Evolutionary conservation across 2,797 vertebrate species (phyloP).

Genomic region (Echeneis naucrates): DNA sequence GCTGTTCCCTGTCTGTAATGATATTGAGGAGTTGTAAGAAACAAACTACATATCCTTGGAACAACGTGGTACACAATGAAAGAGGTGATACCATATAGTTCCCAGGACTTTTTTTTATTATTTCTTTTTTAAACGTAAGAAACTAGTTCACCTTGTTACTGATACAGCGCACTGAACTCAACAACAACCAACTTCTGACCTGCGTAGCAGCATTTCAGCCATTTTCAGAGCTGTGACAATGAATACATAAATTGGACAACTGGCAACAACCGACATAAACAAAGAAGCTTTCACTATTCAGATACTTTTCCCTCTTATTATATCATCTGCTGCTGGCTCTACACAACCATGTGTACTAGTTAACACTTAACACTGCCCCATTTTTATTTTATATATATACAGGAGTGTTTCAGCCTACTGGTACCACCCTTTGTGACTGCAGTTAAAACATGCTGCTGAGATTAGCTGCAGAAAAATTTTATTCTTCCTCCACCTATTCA

Average conservation of each 20-base stretch:
- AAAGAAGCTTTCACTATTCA: constrained; percentile 23
- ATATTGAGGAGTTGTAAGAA: neutral
- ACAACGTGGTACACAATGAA: neutral
- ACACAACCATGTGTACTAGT: neutral
- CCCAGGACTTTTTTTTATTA: neutral
- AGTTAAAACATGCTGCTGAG: too few relatives aligned
- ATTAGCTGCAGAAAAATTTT: too few relatives aligned
- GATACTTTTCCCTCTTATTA: neutral
- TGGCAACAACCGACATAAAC: neutral
- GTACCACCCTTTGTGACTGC: too few relatives aligned
- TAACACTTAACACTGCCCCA: too few relatives aligned
- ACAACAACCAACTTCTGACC: neutral
- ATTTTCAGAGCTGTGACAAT: constrained; percentile 12
- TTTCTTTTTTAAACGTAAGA: too few relatives aligned
- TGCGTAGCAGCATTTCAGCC: constrained; percentile 8
- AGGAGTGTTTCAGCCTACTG: neutral
- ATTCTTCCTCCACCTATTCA: too few relatives aligned
- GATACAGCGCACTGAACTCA: neutral
- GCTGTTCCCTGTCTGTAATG: neutral
- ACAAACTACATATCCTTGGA: constrained; percentile 6
- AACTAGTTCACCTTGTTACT: neutral
- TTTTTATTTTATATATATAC: too few relatives aligned
- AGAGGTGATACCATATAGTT: neutral
- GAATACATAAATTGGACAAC: constrained; percentile 19
- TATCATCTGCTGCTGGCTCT: neutral